phyloP scores from a whole-genome alignment of 2,797 vertebrate genomes.

The Chromis chromis region DNA sequence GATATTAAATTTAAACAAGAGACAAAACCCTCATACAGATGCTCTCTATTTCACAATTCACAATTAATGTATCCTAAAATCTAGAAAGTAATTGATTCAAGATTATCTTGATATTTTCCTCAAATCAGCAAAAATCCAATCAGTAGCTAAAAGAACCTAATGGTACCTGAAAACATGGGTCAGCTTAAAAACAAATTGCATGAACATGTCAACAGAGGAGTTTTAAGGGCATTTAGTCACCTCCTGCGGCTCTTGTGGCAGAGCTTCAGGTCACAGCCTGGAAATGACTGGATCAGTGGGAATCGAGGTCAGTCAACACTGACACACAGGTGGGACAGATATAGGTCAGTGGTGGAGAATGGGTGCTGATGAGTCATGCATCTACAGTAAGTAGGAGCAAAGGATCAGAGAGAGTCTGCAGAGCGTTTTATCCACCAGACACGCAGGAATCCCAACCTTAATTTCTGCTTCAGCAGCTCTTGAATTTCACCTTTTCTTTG shows the following conservation, averaged over 20 bases:
- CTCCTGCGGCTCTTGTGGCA: slow-evolving; percentile 36
- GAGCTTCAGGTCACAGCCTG: slow-evolving; percentile 36
- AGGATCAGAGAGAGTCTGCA: background rate
- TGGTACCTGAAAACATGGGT: background rate
- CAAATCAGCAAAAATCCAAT: slow-evolving; percentile 5
- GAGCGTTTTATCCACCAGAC: background rate
- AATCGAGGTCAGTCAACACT: slow-evolving; percentile 70
- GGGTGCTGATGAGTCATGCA: slow-evolving; percentile 70
- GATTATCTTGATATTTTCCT: background rate
- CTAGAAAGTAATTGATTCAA: background rate
- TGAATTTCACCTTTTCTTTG: background rate
- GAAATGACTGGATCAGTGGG: slow-evolving; percentile 61
- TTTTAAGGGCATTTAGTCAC: slow-evolving; percentile 2
- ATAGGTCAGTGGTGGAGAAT: slow-evolving; percentile 64
- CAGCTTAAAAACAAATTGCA: background rate
- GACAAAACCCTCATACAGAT: background rate
- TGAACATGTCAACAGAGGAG: background rate
- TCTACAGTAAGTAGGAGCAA: slow-evolving; percentile 18
- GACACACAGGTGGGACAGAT: slow-evolving; percentile 74
- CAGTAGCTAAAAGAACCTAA: background rate
- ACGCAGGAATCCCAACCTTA: background rate
- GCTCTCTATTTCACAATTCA: background rate
- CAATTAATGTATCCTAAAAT: background rate
- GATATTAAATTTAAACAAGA: slow-evolving; percentile 19
- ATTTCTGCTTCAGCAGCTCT: slow-evolving; percentile 7